Conservation (phyloP, 2,113 vertebrate genomes). For the Pantherophis guttatus region DNA sequence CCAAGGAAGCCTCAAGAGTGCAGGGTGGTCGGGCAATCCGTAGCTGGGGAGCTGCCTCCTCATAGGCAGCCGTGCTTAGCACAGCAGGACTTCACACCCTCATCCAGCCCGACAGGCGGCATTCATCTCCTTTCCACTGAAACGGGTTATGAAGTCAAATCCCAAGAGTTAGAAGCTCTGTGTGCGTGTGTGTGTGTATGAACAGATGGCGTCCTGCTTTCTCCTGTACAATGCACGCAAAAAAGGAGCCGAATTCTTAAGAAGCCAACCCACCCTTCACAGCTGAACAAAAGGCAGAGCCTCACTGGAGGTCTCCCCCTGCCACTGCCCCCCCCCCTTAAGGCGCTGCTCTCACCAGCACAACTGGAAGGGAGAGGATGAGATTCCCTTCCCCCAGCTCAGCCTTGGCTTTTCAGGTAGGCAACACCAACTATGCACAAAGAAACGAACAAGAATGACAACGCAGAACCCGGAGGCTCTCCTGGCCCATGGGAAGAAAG, state of each 20-base stretch:
- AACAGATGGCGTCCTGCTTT: neutral
- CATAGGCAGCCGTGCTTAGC: neutral
- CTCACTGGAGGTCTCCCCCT: neutral
- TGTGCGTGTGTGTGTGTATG: no score
- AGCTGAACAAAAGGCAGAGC: neutral
- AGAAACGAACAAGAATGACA: neutral
- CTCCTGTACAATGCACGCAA: neutral
- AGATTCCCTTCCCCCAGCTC: no score
- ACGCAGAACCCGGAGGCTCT: neutral
- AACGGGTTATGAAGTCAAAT: neutral
- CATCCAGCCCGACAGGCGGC: neutral
- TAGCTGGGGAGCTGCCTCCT: neutral
- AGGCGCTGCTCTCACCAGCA: neutral
- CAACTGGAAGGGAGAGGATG: no score
- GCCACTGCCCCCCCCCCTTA: no score
- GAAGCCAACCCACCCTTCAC: neutral
- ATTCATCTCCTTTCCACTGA: neutral
- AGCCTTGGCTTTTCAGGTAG: no score
- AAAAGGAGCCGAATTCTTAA: neutral
- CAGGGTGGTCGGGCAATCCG: neutral
- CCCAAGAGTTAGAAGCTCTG: neutral
- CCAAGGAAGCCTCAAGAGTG: neutral
- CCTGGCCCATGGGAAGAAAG: neutral
- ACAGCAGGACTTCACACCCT: neutral
- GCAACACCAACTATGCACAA: neutral